Evolutionary conservation across 2,888 invertebrate genomes (phyloP), one percentile per base, ranked within the genome.

Genomic region (Dioctria linearis): DNA sequence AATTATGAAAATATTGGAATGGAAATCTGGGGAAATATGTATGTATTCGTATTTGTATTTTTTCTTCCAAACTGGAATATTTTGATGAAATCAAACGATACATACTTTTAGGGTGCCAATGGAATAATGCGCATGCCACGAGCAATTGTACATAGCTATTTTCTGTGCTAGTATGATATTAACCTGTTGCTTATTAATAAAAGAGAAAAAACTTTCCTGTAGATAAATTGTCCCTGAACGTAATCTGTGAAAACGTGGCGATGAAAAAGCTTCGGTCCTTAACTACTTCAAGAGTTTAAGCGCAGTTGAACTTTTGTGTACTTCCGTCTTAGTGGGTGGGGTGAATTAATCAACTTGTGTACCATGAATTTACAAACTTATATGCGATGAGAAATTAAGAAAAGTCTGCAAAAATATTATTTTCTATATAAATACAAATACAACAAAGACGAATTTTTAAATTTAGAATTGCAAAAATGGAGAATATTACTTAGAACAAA

Each of bases 241-340:
- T 11, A 51, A n/a, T n/a, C 8, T 13, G 57, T 57, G 57, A 25
- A 57, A 57, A 57, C 57, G 57, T 57, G 57, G 57, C 57, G 57
- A 13, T 13, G 57, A 57, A 57, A 13, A 57, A 11, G n/a, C n/a
- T 57, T 46, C 25, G 25, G 46, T 8, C 46, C 46, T 46, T 46
- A 5, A 46, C 8, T 46, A 46, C 46, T 46, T 46, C 5, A 46
- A 46, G 5, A 46, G 46, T 5, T 46, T 5, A 8, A 46, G 2
- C 8, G 46, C 46, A 46, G 46, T 46, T 46, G 46, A 46, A 46
- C 5, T 25, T 25, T 25, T 46, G 8, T 8, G 46, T 46, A 46
- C 8, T 46, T 46, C 46, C 46, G 46, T 5, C 25, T 25, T 25
- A 25, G 25, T 25, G 25, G 2, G 25, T 25, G 25, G 25, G 2